A percentile compares a stretch with the other conserved stretches of the same genome.
phyloP scores from a whole-genome alignment of 2,888 invertebrate genomes.

The Philonicus albiceps region DNA sequence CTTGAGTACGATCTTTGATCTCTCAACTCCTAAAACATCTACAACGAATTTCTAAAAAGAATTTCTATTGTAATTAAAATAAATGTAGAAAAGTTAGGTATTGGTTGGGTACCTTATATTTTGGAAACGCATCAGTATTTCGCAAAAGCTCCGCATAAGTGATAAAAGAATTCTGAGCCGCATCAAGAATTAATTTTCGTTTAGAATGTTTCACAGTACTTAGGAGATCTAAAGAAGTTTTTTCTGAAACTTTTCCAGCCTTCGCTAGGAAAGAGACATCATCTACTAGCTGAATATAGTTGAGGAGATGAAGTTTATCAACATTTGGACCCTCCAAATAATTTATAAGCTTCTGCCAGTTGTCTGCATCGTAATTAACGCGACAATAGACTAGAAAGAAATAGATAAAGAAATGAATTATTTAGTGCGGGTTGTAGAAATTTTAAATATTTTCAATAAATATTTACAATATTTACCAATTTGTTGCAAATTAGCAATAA shows the following conservation, averaged over 20 bases:
- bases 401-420: not conserved
- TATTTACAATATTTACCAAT: not conserved
- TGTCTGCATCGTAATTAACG: slow-evolving; percentile 37
- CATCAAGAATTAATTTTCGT: slow-evolving; percentile 67
- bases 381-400: not conserved
- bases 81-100: not conserved
- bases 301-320: slow-evolving; percentile 58
- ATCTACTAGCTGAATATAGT: slow-evolving; percentile 76
- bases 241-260: slow-evolving; percentile 65
- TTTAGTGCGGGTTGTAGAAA: no score
- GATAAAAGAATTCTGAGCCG: slow-evolving; percentile 56
- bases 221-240: slow-evolving; percentile 63
- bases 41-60: not conserved
- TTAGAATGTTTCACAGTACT: slow-evolving; percentile 67
- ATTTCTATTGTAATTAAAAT: not conserved
- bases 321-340: slow-evolving; percentile 35
- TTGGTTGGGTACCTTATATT: not conserved
- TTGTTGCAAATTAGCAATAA: slow-evolving; percentile 23
- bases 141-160: not conserved
- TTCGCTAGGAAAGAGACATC: slow-evolving; percentile 72
- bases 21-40: not conserved
- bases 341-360: slow-evolving; percentile 29
- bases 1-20: not conserved
- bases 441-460: not conserved
- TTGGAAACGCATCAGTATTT: not conserved